Conservation (phyloP, 2,113 vertebrate species). For the Tonatia bakeri region DNA sequence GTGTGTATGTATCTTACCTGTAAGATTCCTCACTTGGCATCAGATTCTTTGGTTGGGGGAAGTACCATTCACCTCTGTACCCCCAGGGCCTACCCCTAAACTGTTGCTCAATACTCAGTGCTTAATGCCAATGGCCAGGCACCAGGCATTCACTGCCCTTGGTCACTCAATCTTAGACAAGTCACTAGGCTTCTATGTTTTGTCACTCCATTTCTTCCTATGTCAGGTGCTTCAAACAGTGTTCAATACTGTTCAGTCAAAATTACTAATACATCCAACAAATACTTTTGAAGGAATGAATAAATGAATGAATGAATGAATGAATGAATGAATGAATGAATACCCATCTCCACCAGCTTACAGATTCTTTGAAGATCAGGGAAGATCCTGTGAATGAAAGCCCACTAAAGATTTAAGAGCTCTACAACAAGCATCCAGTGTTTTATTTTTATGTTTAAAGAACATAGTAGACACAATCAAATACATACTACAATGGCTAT, state of each 20-base stretch:
- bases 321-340: neutral
- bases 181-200: neutral
- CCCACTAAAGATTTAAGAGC: neutral
- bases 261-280: neutral
- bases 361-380: neutral
- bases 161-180: neutral
- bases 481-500: neutral
- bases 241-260: neutral
- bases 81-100: neutral
- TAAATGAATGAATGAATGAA: neutral
- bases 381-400: neutral
- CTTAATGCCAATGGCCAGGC: neutral
- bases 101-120: neutral
- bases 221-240: neutral
- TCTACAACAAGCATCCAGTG: neutral
- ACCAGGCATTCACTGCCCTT: neutral
- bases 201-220: neutral
- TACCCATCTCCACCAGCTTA: neutral
- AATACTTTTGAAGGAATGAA: neutral
- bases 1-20: neutral
- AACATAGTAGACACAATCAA: neutral
- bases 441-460: neutral
- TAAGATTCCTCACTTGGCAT: neutral
- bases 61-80: neutral
- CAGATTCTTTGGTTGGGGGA: neutral